Evolutionary conservation across 2,113 vertebrate genomes (phyloP).

Genomic region (Rhodinocichla rosea): DNA sequence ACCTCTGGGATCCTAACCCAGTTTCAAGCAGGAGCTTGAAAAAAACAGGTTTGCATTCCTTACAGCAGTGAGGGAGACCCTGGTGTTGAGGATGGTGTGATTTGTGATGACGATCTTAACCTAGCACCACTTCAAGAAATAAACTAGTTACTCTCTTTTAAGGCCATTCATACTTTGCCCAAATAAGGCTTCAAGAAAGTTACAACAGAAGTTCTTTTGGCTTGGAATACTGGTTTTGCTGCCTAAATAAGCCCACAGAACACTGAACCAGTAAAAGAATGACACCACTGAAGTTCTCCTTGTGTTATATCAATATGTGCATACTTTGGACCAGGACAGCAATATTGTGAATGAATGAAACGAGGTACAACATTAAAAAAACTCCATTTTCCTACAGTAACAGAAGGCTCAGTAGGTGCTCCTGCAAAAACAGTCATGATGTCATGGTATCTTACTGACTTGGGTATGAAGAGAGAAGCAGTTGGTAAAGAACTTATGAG

Average conservation of each 20-base stretch:
- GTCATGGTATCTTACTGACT: background rate
- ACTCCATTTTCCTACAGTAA: background rate
- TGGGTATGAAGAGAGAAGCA: background rate
- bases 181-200: conserved; percentile 49
- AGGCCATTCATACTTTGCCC: conserved; percentile 42
- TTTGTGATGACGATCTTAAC: conserved; percentile 39
- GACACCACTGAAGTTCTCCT: background rate
- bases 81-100: background rate
- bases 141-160: conserved; percentile 37
- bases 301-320: background rate
- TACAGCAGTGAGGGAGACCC: background rate
- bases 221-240: conserved; percentile 12
- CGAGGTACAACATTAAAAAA: background rate
- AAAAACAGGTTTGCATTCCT: background rate
- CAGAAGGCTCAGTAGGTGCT: background rate
- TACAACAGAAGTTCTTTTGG: conserved; percentile 33
- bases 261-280: background rate
- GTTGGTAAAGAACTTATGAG: background rate
- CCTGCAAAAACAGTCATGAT: background rate
- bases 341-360: background rate
- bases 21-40: background rate
- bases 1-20: background rate
- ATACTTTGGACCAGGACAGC: background rate
- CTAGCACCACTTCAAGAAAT: background rate
- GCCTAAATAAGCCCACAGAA: conserved; percentile 19